Base-by-base conservation (phyloP, 2,797 vertebrate genomes). In the Cygnus olor region DNA sequence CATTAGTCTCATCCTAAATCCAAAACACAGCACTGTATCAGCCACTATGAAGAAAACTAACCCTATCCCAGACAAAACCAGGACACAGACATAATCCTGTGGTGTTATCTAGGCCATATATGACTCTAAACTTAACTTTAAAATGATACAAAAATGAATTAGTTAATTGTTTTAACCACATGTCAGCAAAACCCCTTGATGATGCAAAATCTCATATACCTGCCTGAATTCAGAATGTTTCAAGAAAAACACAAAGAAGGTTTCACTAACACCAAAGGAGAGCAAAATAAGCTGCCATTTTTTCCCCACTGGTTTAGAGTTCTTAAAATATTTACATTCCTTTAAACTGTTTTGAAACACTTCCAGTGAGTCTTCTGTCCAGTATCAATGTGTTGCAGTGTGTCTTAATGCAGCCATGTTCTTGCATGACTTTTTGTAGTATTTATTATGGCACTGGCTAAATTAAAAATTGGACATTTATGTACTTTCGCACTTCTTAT, bases 101-200 rank as follows among this genome's bases (percentile, higher is more conserved):
- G 40, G 34, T 28, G 17, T 11, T 89, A 69, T 58, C 44, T 91
- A 84, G 78, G 90, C 11, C n/a, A 54, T 63, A 69, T 34, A 54
- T 58, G 44, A 10, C 65, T 83, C 85, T 79, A 76, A 92, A 85
- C 24, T 30, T 69, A 58, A 34, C n/a, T 42, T 64, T 14, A 88
- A 94, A 93, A 61, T 20, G 2, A 38, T 57, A 86, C 28, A 92
- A 97, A 94, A 57, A 58, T 76, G 73, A 69, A 64, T 47, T 14
- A n/a, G 8, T 65, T 74, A 83, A 94, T 47, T 4, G 36, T 21
- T 88, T 93, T 70, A 84, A 30, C 72, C 28, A 57, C 19, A 64
- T 71, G 36, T 61, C 91, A 89, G 64, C 49, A 88, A 90, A 89
- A 11, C 2, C 11, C 34, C 71, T 87, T 87, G 57, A 61, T 80